phyloP scores from a whole-genome alignment of 2,888 invertebrate genomes.

The Pterostichus madidus region DNA sequence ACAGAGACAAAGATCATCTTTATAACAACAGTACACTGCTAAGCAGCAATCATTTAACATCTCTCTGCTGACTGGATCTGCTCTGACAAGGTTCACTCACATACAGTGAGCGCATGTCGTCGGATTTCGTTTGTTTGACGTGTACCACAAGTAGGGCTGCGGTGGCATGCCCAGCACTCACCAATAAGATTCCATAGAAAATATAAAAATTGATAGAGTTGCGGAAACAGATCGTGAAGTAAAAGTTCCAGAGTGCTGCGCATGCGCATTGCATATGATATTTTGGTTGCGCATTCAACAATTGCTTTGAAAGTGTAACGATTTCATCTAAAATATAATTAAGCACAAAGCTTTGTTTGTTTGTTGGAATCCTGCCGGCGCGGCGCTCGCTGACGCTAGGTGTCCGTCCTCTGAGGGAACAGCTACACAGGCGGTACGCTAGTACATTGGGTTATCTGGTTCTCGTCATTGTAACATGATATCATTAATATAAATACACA shows the following conservation, averaged over 20 bases:
- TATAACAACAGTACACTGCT: constrained; percentile 66
- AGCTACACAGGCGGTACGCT: constrained; percentile 62
- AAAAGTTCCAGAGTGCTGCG: constrained; percentile 22
- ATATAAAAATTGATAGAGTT: constrained; percentile 58
- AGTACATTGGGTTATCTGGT: constrained; percentile 73
- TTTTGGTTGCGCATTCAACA: constrained; percentile 66
- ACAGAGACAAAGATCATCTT: constrained; percentile 65
- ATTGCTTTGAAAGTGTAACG: constrained; percentile 66
- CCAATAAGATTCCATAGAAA: constrained; percentile 49
- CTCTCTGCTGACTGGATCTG: constrained; percentile 28
- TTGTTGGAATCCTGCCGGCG: constrained; percentile 54
- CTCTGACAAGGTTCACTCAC: neutral
- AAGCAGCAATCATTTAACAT: constrained; percentile 61
- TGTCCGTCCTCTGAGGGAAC: constrained; percentile 61
- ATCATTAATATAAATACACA: constrained; percentile 65
- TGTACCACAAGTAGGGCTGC: constrained; percentile 60
- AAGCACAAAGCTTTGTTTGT: constrained; percentile 65
- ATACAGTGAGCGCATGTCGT: constrained; percentile 10
- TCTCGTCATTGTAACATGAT: constrained; percentile 64
- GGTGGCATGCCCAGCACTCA: constrained; percentile 31
- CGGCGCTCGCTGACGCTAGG: constrained; percentile 52
- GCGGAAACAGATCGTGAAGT: constrained; percentile 42
- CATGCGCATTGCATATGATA: constrained; percentile 33
- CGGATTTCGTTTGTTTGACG: constrained; percentile 42
- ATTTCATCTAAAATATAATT: constrained; percentile 66